Evolutionary conservation across 1,140 invertebrate genomes (phyloP).

Genomic region (Rhagoletis zephyria): DNA sequence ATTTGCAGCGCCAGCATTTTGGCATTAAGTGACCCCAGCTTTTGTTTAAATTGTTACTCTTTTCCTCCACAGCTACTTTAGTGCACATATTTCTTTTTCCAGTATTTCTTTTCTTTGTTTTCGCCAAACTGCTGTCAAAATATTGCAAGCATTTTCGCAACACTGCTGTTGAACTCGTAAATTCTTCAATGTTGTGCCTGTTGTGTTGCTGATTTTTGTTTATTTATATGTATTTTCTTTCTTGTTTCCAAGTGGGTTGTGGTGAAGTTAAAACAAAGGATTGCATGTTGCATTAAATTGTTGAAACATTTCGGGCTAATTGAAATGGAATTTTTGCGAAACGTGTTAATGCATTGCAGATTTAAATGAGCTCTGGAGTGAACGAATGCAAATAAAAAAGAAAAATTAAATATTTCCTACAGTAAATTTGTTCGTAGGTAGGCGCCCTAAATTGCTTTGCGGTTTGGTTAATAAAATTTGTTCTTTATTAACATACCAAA

Average conservation of each 20-base stretch:
- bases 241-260: conserved; percentile 27
- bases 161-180: conserved; percentile 45
- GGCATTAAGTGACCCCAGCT: conserved; percentile 31
- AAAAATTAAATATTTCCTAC: neutral
- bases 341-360: conserved; percentile 52
- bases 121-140: conserved; percentile 41
- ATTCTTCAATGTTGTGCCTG: conserved; percentile 16
- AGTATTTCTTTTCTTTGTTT: neutral
- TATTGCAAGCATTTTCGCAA: conserved; percentile 44
- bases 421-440: neutral
- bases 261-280: conserved; percentile 32
- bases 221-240: neutral
- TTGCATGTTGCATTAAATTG: conserved; percentile 46
- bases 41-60: conserved; percentile 45
- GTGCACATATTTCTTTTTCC: neutral
- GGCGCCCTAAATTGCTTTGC: neutral
- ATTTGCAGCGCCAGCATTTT: conserved; percentile 50
- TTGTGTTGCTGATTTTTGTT: neutral
- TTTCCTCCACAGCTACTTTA: neutral
- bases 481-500: conserved; percentile 8
- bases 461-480: conserved; percentile 4
- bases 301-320: conserved; percentile 46
- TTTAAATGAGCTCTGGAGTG: conserved; percentile 29
- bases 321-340: conserved; percentile 49
- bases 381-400: neutral